Conservation (phyloP, 2,113 vertebrate species). For the Corythoichthys intestinalis region DNA sequence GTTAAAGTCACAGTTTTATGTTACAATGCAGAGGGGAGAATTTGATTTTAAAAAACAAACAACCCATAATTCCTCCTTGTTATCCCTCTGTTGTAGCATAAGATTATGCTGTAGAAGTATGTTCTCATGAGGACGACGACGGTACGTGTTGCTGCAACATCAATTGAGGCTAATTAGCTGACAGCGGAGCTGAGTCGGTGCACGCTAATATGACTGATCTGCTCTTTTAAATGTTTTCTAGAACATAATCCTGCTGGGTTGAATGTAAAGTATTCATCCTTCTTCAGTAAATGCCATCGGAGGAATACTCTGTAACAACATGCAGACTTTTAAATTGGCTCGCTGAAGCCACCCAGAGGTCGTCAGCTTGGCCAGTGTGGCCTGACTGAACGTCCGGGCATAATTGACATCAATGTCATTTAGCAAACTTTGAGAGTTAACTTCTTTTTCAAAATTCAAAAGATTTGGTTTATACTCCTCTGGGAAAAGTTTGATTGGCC, state of each 20-base stretch:
- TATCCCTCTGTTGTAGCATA: not conserved
- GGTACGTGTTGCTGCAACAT: not conserved
- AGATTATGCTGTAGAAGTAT: not conserved
- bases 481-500: not conserved
- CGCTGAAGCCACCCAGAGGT: not conserved
- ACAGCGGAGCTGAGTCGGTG: slow-evolving; percentile 5
- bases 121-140: not conserved
- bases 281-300: not conserved
- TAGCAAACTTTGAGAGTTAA: not conserved
- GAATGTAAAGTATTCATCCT: slow-evolving; percentile 5
- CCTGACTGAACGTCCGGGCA: not conserved
- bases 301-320: not conserved
- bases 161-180: slow-evolving; percentile 10
- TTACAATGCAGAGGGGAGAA: not conserved
- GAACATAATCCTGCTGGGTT: slow-evolving; percentile 1
- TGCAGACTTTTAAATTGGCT: not conserved
- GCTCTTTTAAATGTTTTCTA: slow-evolving; percentile 1
- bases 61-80: slow-evolving; percentile 6
- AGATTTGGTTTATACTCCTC: not conserved
- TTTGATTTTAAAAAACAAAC: not conserved
- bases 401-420: not conserved
- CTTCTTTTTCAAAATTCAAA: not conserved
- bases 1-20: not conserved
- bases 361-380: not conserved
- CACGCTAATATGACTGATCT: slow-evolving; percentile 11